Percentiles rank a stretch among this genome's conserved stretches.
Conservation (phyloP, 2,797 vertebrate genomes). For the Toxotes lorentzi region DNA sequence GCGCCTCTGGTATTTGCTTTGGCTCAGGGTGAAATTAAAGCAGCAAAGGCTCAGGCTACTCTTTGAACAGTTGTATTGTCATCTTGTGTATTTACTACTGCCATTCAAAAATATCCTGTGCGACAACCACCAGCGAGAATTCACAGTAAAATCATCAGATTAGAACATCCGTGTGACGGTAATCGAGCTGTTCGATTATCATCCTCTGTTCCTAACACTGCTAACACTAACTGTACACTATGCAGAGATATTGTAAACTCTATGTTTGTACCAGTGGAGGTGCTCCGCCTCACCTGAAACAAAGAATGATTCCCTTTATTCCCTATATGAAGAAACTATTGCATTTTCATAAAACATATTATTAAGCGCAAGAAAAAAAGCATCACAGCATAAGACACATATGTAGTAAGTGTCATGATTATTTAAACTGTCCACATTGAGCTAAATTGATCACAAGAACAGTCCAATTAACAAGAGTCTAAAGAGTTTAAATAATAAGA, state of each 20-base stretch:
- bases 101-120: background rate
- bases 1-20: conserved; percentile 10
- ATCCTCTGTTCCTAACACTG: rapidly evolving
- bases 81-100: background rate
- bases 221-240: background rate
- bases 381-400: background rate
- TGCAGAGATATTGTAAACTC: background rate
- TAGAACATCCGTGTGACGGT: background rate
- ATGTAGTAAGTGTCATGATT: background rate
- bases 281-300: background rate
- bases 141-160: background rate
- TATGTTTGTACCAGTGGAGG: background rate
- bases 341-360: background rate
- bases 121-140: background rate
- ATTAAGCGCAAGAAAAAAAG: background rate
- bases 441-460: background rate
- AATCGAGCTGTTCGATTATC: background rate
- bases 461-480: too few relatives aligned
- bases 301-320: background rate
- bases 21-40: background rate
- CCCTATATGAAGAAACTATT: background rate
- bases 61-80: background rate
- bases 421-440: background rate
- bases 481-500: too few relatives aligned
- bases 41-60: background rate